phyloP scores from a whole-genome alignment of 1,140 invertebrate species.

The Elymnias hypermnestra region DNA sequence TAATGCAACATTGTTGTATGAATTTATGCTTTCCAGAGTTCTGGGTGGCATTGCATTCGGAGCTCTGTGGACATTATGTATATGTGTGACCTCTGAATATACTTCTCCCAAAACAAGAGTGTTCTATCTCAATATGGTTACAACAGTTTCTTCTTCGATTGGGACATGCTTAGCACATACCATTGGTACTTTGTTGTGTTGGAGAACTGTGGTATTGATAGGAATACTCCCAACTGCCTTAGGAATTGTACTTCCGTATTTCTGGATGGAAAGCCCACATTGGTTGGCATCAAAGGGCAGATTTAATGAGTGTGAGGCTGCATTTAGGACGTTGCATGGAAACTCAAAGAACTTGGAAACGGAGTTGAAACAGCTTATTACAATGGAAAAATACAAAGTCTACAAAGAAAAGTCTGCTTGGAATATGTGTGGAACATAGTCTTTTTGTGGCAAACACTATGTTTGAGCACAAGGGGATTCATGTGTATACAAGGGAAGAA shows the following conservation, averaged over 20 bases:
- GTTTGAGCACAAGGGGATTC: no score
- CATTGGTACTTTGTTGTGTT: slow-evolving; percentile 7
- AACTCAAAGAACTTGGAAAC: neutral
- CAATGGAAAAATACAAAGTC: no score
- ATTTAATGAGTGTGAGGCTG: no score
- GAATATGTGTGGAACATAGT: no score
- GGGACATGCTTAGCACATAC: slow-evolving; percentile 4
- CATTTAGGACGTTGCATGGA: slow-evolving; percentile 4
- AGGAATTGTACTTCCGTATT: no score
- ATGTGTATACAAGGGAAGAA: no score
- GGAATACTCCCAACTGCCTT: slow-evolving; percentile 8
- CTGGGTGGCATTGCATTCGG: slow-evolving; percentile 4
- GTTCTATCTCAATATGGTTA: slow-evolving; percentile 7
- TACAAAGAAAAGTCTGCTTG: no score
- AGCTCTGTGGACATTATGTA: neutral
- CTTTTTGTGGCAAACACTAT: no score
- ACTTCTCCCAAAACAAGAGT: slow-evolving; percentile 11
- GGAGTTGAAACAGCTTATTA: no score
- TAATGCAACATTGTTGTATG: slow-evolving; percentile 2
- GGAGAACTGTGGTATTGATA: neutral
- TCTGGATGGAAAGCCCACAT: no score
- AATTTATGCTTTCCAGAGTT: no score
- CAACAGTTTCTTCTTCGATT: neutral
- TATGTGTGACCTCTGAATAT: slow-evolving; percentile 13
- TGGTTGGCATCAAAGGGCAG: no score